Conservation (phyloP, 2,113 vertebrate genomes). For the Holacanthus passer region DNA sequence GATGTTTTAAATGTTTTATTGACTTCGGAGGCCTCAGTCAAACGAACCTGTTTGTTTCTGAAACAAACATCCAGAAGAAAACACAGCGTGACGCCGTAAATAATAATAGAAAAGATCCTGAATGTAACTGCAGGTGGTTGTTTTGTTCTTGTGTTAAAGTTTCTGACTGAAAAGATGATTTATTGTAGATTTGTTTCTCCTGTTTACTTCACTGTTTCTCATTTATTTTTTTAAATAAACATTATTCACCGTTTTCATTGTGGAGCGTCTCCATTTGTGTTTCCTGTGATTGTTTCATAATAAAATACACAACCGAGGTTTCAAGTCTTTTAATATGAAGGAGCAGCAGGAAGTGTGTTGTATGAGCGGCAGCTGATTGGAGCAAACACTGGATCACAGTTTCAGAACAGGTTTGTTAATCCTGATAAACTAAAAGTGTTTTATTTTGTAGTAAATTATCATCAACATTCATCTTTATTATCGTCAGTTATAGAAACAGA, state of each 20-base stretch:
- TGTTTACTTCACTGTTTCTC: constrained; percentile 43
- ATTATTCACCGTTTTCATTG: constrained; percentile 24
- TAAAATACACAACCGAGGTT: too few species aligned
- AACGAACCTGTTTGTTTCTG: neutral
- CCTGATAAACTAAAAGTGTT: too few species aligned
- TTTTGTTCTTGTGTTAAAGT: constrained; percentile 11
- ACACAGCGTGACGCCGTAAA: neutral
- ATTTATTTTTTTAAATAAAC: constrained; percentile 75
- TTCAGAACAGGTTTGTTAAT: too few species aligned
- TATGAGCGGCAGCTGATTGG: too few species aligned
- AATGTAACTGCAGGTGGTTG: neutral
- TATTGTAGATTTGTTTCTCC: constrained; percentile 26
- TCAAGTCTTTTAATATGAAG: too few species aligned
- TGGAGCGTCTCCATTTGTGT: neutral
- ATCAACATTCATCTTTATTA: too few species aligned
- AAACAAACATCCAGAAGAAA: too few species aligned
- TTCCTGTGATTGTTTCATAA: too few species aligned
- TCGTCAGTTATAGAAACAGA: too few species aligned
- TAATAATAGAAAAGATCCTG: neutral
- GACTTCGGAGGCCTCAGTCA: neutral
- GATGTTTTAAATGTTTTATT: neutral
- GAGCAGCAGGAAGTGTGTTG: too few species aligned
- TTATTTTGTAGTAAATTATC: too few species aligned
- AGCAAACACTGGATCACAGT: too few species aligned
- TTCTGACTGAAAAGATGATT: neutral